phyloP scores from a whole-genome alignment of 35 echinoderm and acorn worm genomes.

The Heliocidaris erythrogramma region DNA sequence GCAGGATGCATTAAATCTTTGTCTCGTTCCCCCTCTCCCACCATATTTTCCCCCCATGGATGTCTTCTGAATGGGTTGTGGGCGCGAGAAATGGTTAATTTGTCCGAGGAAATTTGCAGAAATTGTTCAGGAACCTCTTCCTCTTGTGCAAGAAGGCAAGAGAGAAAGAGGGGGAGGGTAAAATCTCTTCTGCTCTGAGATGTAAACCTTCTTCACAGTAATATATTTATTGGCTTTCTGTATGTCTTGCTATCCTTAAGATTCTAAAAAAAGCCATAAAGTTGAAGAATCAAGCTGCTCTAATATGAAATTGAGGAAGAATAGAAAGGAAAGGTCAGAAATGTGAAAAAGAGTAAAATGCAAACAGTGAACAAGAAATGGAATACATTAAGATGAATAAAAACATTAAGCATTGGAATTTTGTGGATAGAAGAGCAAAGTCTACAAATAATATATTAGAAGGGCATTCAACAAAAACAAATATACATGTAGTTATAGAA shows the following conservation, averaged over 20 bases:
- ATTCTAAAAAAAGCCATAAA: no score
- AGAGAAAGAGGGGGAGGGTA: background rate
- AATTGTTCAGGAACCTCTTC: constrained; percentile 30
- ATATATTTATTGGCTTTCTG: no score
- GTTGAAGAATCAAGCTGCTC: background rate
- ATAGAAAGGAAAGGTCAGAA: no score
- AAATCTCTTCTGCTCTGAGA: background rate
- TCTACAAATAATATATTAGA: no score
- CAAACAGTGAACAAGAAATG: no score
- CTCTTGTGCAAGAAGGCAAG: background rate
- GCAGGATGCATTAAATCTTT: background rate
- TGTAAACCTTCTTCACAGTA: background rate
- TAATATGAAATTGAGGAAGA: background rate
- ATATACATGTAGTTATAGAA: no score
- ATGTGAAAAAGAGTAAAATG: no score
- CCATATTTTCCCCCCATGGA: background rate
- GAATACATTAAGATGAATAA: no score
- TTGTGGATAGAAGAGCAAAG: no score
- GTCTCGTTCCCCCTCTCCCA: constrained; percentile 5
- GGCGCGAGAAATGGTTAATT: constrained; percentile 43
- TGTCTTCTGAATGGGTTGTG: constrained; percentile 19
- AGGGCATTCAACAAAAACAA: no score
- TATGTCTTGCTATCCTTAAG: no score
- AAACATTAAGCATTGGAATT: no score
- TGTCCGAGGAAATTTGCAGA: constrained; percentile 44